These are phyloP conservation scores for Cheilosia pagana DNA, from an alignment of 2,888 invertebrate genomes.

Conservation along the genomic window DNA sequence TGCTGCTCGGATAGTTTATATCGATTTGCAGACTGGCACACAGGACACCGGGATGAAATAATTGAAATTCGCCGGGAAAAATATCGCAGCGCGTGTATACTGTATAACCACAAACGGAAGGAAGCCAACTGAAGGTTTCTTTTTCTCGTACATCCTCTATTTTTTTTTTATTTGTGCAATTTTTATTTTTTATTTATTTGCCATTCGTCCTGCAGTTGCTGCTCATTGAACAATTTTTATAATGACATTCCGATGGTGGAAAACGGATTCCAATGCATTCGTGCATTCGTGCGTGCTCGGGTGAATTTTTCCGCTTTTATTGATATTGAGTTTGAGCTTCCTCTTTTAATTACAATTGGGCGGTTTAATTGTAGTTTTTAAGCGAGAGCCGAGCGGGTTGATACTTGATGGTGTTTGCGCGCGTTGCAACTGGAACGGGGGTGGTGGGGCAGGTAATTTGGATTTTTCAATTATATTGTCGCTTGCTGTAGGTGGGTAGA, in stretches of 20 bases:
- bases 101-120: slow-evolving; percentile 66
- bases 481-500: slow-evolving; percentile 1
- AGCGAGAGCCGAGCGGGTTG: not conserved
- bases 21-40: slow-evolving; percentile 62
- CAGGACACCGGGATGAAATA: slow-evolving; percentile 63
- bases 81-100: slow-evolving; percentile 45
- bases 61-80: slow-evolving; percentile 66
- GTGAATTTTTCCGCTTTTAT: slow-evolving; percentile 67
- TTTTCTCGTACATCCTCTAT: not conserved
- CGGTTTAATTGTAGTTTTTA: slow-evolving; percentile 69
- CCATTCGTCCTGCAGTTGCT: slow-evolving; percentile 48
- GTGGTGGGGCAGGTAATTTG: slow-evolving; percentile 53
- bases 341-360: slow-evolving; percentile 75
- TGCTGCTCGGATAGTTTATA: slow-evolving; percentile 37
- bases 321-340: slow-evolving; percentile 73
- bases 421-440: too few relatives aligned
- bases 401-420: too few relatives aligned
- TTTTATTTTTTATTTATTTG: slow-evolving; percentile 20
- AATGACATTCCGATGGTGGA: slow-evolving; percentile 74
- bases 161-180: slow-evolving; percentile 30
- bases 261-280: slow-evolving; percentile 74
- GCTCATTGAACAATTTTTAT: slow-evolving; percentile 75
- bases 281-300: slow-evolving; percentile 70
- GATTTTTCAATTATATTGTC: slow-evolving; percentile 71
- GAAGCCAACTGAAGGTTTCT: slow-evolving; percentile 57